These are phyloP conservation scores for Plebejus argus DNA, from an alignment of 2,888 invertebrate genomes.

Conservation along the genomic window DNA sequence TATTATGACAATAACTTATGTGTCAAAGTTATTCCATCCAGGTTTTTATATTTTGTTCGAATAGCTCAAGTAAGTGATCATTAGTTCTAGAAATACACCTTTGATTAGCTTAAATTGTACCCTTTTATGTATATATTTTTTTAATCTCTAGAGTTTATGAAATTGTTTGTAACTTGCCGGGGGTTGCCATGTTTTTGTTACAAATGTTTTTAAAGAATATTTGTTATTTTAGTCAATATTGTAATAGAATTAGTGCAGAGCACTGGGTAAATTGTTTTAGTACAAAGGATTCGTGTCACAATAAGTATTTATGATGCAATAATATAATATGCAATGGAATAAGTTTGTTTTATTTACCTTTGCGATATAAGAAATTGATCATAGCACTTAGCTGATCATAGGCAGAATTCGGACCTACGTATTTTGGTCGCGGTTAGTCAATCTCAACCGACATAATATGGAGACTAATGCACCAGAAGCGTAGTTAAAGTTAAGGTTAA, in stretches of 20 bases:
- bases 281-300: conserved; percentile 33
- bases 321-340: conserved; percentile 26
- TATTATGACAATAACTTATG: neutral
- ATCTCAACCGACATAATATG: too few relatives aligned
- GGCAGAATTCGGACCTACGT: too few relatives aligned
- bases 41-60: neutral
- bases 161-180: neutral
- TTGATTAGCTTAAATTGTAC: neutral
- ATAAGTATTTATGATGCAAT: conserved; percentile 30
- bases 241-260: conserved; percentile 30
- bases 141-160: neutral
- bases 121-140: neutral
- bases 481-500: too few relatives aligned
- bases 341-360: conserved; percentile 17
- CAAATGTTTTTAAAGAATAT: neutral
- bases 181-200: conserved; percentile 14
- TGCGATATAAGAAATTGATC: neutral
- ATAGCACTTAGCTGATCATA: too few relatives aligned
- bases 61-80: neutral
- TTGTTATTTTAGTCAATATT: conserved; percentile 8
- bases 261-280: conserved; percentile 32
- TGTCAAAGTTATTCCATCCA: conserved; percentile 7
- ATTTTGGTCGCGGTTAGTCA: too few relatives aligned
- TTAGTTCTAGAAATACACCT: neutral
- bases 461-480: too few relatives aligned